Conservation (phyloP, 2,888 invertebrate species). For the Drosophila paranaensis region DNA sequence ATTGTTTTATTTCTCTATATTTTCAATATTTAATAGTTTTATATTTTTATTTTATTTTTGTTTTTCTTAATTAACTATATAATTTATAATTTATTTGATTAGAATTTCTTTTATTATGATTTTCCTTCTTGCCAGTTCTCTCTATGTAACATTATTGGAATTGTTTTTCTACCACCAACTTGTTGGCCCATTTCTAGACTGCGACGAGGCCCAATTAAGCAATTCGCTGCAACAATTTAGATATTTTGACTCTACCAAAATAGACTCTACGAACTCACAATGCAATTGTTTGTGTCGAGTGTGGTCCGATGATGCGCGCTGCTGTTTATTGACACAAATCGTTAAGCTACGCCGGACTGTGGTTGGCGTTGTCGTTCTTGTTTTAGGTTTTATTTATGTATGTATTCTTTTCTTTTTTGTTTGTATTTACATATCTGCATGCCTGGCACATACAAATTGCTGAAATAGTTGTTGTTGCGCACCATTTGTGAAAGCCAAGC, state of each 20-base stretch:
- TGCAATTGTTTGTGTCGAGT: conserved; percentile 45
- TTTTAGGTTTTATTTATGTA: conserved; percentile 21
- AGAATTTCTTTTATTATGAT: background rate
- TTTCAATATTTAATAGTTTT: background rate
- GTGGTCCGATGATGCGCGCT: conserved; percentile 35
- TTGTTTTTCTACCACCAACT: background rate
- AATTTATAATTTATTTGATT: background rate
- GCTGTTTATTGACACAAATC: conserved; percentile 49
- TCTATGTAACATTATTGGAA: background rate
- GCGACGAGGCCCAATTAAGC: conserved; percentile 7
- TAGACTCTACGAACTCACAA: conserved; percentile 14
- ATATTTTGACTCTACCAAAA: conserved; percentile 13
- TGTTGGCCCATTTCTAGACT: background rate
- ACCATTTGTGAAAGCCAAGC: conserved; percentile 76
- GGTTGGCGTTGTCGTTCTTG: conserved; percentile 14
- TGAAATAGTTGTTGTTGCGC: conserved; percentile 31
- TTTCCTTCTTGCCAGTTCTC: background rate
- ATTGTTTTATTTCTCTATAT: too few species aligned
- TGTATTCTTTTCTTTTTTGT: background rate
- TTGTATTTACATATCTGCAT: conserved; percentile 60
- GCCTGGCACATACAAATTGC: conserved; percentile 49
- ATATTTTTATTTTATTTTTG: too few species aligned
- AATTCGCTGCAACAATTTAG: background rate
- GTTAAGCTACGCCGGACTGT: conserved; percentile 13
- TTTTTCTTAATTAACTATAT: too few species aligned